phyloP scores from a whole-genome alignment of 2,888 invertebrate genomes.

The Nemotelus nigrinus region DNA sequence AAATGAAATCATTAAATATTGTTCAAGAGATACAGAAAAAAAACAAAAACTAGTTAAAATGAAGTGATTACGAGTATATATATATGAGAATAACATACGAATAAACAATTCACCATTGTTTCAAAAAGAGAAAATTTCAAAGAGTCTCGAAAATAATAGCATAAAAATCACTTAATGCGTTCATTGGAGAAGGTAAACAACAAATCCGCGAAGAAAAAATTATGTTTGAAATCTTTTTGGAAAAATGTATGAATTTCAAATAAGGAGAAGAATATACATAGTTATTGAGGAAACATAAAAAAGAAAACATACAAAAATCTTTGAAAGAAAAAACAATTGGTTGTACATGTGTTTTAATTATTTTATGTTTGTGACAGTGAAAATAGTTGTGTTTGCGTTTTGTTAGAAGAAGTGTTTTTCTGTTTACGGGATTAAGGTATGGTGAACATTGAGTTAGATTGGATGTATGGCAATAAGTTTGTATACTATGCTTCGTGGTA shows the following conservation, averaged over 20 bases:
- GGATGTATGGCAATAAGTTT: background rate
- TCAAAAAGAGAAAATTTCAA: no score
- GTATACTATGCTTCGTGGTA: background rate
- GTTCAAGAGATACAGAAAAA: slow-evolving; percentile 16
- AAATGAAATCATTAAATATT: slow-evolving; percentile 32
- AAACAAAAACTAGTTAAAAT: slow-evolving; percentile 14
- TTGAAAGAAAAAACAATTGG: slow-evolving; percentile 14
- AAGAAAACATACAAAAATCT: slow-evolving; percentile 24
- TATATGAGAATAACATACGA: no score
- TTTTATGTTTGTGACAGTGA: slow-evolving; percentile 22
- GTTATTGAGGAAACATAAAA: slow-evolving; percentile 24
- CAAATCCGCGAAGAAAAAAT: background rate
- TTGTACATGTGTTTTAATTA: slow-evolving; percentile 30
- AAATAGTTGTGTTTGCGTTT: background rate
- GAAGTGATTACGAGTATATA: slow-evolving; percentile 21
- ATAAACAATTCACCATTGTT: no score
- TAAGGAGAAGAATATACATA: background rate
- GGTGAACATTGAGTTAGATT: background rate
- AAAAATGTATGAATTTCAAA: slow-evolving; percentile 10
- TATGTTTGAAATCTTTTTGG: slow-evolving; percentile 12
- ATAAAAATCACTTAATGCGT: background rate
- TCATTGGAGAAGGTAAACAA: background rate
- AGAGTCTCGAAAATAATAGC: no score
- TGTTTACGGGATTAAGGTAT: background rate
- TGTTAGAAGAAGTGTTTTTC: background rate